Conservation (phyloP, 1,140 invertebrate species). For the Cyrtorhinus lividipennis region DNA sequence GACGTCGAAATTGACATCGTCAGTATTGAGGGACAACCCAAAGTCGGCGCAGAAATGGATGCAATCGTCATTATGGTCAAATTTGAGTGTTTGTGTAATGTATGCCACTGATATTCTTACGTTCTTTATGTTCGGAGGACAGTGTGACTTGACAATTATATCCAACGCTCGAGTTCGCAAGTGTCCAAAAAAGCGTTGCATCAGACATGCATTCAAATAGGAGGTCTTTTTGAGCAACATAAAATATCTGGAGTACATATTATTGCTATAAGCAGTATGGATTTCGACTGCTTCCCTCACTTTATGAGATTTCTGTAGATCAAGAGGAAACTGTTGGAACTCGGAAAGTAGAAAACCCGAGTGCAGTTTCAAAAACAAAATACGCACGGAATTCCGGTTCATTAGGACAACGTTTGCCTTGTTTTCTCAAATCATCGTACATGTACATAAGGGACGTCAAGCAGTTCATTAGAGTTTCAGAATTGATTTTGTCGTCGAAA, state of each 20-base stretch:
- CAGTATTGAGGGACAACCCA: slow-evolving; percentile 11
- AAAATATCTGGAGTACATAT: slow-evolving; percentile 88
- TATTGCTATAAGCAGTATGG: slow-evolving; percentile 66
- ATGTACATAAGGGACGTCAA: slow-evolving; percentile 87
- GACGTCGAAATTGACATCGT: slow-evolving; percentile 16
- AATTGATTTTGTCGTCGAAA: slow-evolving; percentile 93
- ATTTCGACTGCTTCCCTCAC: slow-evolving; percentile 70
- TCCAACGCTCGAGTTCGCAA: slow-evolving; percentile 58
- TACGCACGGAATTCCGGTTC: slow-evolving; percentile 89
- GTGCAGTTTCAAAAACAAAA: slow-evolving; percentile 83
- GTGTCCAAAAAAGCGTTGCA: slow-evolving; percentile 80
- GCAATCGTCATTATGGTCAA: slow-evolving; percentile 21
- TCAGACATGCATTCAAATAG: slow-evolving; percentile 79
- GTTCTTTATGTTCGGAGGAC: slow-evolving; percentile 31
- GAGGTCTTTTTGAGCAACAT: slow-evolving; percentile 61
- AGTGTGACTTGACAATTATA: slow-evolving; percentile 54
- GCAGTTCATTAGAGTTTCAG: slow-evolving; percentile 93
- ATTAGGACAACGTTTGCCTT: slow-evolving; percentile 50
- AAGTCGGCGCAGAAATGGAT: slow-evolving; percentile 21
- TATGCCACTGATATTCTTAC: slow-evolving; percentile 17
- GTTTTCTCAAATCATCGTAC: slow-evolving; percentile 61
- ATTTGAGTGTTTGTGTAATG: slow-evolving; percentile 23
- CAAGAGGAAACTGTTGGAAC: slow-evolving; percentile 52
- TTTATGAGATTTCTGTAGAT: slow-evolving; percentile 56
- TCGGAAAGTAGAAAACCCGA: slow-evolving; percentile 80